Conservation (phyloP, 2,888 invertebrate genomes). For the Galeruca laticollis region DNA sequence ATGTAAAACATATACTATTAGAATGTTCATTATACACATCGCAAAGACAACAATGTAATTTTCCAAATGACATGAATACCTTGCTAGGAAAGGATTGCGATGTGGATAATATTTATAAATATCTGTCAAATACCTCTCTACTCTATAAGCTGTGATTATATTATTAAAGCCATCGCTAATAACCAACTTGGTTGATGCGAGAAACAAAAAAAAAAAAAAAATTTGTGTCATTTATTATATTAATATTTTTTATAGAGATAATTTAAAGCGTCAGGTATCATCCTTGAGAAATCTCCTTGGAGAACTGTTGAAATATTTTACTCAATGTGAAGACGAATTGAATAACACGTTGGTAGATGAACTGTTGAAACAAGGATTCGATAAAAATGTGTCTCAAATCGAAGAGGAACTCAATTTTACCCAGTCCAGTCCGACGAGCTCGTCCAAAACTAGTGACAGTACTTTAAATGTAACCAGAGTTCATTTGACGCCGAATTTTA, state of each 20-base stretch:
- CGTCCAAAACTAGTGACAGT: slow-evolving; percentile 50
- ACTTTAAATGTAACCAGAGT: slow-evolving; percentile 65
- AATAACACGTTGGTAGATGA: slow-evolving; percentile 80
- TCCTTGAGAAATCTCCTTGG: slow-evolving; percentile 76
- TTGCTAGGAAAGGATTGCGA: too few relatives aligned
- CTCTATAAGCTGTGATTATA: too few relatives aligned
- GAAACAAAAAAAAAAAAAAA: too few relatives aligned
- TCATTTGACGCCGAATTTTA: slow-evolving; percentile 80
- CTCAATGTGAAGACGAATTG: slow-evolving; percentile 82
- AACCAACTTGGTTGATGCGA: too few relatives aligned
- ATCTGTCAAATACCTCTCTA: too few relatives aligned
- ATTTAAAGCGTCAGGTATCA: slow-evolving; percentile 74
- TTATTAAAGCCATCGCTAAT: too few relatives aligned
- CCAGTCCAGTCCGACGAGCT: slow-evolving; percentile 49
- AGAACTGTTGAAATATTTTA: slow-evolving; percentile 80
- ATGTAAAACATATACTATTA: too few relatives aligned
- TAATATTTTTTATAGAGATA: slow-evolving; percentile 69
- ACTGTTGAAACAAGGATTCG: slow-evolving; percentile 67
- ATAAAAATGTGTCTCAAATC: slow-evolving; percentile 54
- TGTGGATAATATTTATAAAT: too few relatives aligned
- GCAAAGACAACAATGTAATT: too few relatives aligned
- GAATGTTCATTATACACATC: too few relatives aligned
- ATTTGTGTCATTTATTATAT: neutral
- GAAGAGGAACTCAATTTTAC: slow-evolving; percentile 54
- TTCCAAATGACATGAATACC: too few relatives aligned